Evolutionary conservation across 2,113 vertebrate genomes (phyloP).

Genomic region (Oplegnathus fasciatus): DNA sequence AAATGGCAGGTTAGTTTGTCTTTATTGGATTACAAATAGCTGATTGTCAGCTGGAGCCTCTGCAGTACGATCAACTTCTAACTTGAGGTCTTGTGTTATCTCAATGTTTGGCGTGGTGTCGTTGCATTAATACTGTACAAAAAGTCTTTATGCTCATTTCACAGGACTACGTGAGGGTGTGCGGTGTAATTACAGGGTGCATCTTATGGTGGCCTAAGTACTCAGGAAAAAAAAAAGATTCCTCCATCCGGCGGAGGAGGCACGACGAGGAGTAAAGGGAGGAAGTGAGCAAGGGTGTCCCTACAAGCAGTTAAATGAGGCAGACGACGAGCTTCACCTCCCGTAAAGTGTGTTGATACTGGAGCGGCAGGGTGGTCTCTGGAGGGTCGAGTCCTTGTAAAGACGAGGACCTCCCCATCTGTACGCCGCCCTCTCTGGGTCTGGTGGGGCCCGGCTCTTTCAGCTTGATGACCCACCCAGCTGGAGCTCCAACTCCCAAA

Average conservation of each 20-base stretch:
- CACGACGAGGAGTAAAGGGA: no score
- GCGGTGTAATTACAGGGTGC: neutral
- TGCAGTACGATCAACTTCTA: neutral
- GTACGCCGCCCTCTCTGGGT: slow-evolving; percentile 26
- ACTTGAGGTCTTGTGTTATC: neutral
- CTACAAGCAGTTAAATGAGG: slow-evolving; percentile 57
- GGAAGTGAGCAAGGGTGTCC: no score
- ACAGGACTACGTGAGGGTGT: neutral
- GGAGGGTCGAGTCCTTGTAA: slow-evolving; percentile 64
- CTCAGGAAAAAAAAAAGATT: neutral
- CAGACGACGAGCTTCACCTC: slow-evolving; percentile 66
- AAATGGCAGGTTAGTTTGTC: neutral
- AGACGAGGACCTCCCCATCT: slow-evolving; percentile 66
- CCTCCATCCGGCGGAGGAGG: no score
- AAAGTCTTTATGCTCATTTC: neutral
- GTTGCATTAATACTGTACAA: neutral
- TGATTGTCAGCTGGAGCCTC: neutral
- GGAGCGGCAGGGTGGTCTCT: slow-evolving; percentile 74
- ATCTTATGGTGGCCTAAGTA: neutral
- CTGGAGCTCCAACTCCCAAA: slow-evolving; percentile 40
- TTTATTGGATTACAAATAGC: neutral
- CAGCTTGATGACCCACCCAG: slow-evolving; percentile 58
- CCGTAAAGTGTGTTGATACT: slow-evolving; percentile 61
- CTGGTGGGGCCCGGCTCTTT: slow-evolving; percentile 25
- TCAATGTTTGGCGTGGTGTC: neutral